These are phyloP conservation scores for Deroptyus accipitrinus DNA, from an alignment of 2,113 vertebrate genomes.

Conservation along the genomic window DNA sequence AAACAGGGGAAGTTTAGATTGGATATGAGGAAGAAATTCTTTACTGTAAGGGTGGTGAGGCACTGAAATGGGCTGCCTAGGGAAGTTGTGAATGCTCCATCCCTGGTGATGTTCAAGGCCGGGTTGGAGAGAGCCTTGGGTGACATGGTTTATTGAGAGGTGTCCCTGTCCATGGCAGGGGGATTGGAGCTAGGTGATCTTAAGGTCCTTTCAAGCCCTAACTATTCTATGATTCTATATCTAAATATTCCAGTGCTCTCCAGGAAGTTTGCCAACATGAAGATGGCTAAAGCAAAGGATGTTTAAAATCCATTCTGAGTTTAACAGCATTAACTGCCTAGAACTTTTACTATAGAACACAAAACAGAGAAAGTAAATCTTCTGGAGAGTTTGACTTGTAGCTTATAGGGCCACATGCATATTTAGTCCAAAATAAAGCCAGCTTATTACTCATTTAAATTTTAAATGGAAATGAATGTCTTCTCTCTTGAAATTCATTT, in stretches of 20 bases:
- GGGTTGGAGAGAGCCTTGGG: too few relatives aligned
- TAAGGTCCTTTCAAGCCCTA: too few relatives aligned
- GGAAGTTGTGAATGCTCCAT: too few relatives aligned
- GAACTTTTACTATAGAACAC: not conserved
- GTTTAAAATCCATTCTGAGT: not conserved
- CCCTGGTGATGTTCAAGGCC: too few relatives aligned
- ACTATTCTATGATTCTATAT: not conserved
- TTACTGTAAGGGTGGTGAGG: too few relatives aligned
- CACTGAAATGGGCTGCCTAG: too few relatives aligned
- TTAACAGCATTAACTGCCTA: not conserved
- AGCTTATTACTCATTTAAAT: not conserved
- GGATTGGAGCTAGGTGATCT: too few relatives aligned
- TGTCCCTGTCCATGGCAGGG: too few relatives aligned
- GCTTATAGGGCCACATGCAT: not conserved
- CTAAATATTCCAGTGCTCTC: not conserved
- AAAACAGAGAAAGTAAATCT: not conserved
- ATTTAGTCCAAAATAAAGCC: not conserved
- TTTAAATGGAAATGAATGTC: not conserved
- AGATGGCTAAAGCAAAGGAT: not conserved
- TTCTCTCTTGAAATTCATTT: not conserved
- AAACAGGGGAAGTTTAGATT: too few relatives aligned
- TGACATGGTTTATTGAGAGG: too few relatives aligned
- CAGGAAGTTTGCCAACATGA: not conserved
- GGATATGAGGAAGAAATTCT: too few relatives aligned
- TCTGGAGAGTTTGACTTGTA: not conserved